phyloP scores from a whole-genome alignment of 2,113 vertebrate species.

The Callochromis pleurospilus region DNA sequence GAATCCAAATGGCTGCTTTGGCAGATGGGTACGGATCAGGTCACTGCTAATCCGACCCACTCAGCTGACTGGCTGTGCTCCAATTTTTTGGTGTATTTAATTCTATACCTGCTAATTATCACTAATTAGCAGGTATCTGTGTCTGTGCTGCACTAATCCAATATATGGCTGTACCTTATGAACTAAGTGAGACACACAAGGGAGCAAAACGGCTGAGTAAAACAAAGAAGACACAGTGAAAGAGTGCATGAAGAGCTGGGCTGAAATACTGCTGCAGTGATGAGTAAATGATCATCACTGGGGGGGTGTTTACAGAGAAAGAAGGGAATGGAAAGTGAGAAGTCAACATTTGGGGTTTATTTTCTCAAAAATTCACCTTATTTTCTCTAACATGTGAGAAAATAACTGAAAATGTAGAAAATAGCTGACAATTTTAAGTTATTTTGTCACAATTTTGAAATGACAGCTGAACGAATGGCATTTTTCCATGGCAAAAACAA shows the following conservation, averaged over 20 bases:
- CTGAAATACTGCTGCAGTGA: background rate
- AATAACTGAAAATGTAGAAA: background rate
- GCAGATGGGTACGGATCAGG: background rate
- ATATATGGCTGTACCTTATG: background rate
- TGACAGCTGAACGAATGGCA: background rate
- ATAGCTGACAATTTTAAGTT: background rate
- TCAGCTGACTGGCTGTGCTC: background rate
- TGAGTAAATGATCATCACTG: background rate
- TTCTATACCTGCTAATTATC: background rate
- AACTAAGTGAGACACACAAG: background rate
- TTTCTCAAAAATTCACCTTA: background rate
- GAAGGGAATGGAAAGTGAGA: background rate
- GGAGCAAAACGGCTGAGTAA: background rate
- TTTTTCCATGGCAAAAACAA: background rate
- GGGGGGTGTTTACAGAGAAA: background rate
- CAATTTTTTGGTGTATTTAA: background rate
- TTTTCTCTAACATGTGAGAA: background rate
- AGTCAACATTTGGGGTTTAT: background rate
- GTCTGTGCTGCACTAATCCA: background rate
- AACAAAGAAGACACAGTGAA: background rate
- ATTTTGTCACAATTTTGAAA: background rate
- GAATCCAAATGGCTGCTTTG: background rate
- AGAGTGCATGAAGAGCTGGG: background rate
- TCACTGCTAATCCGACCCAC: background rate
- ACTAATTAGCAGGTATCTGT: background rate